Evolutionary conservation across 1,140 invertebrate genomes (phyloP), one percentile per base, ranked within the genome.

Genomic region (Euborellia annulipes): DNA sequence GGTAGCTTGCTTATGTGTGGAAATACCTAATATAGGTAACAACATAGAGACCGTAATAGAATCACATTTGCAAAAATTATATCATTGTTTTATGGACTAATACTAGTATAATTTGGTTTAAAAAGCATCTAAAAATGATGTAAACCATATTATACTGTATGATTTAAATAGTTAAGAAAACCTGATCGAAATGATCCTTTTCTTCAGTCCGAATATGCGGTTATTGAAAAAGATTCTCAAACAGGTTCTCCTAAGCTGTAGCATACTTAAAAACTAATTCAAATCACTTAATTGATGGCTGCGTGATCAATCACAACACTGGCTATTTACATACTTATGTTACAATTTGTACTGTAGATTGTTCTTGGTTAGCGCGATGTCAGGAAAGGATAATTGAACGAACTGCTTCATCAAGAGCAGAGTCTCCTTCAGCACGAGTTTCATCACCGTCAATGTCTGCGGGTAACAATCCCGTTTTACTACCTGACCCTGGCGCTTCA

Each of bases 331-430:
- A 20, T 39, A 41, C 21, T 20, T 20, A 41, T 0, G 13, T 9
- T 21, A 41, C 14, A 20, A 41, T 22, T 22, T 20, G 19, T 20
- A 39, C 37, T 17, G 3, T 39, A 2, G 16, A 41, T 41, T 7
- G 20, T 22, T 19, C 23, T 23, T 41, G 23, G 40, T 22, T 19
- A 41, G 19, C 40, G 20, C 23, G 40, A 17, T 34, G 64, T 68
- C 64, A 69, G 64, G 66, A 68, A 55, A 66, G 62, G 48, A 71
- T 56, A 44, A 73, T 73, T 54, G 66, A 71, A 14, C 68, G 60
- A 27, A 73, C 70, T 43, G 71, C 68, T 57, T 72, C 70, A 48
- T 72, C 70, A 40, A 71, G 57, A 36, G 67, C 63, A 43, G 62
- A 56, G 52, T 72, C 66, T 42, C 19, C 19, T n/a, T 41, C 41